These are phyloP conservation scores for Mus musculus DNA, from an alignment of 2,113 vertebrate species.

Conservation along the genomic window DNA sequence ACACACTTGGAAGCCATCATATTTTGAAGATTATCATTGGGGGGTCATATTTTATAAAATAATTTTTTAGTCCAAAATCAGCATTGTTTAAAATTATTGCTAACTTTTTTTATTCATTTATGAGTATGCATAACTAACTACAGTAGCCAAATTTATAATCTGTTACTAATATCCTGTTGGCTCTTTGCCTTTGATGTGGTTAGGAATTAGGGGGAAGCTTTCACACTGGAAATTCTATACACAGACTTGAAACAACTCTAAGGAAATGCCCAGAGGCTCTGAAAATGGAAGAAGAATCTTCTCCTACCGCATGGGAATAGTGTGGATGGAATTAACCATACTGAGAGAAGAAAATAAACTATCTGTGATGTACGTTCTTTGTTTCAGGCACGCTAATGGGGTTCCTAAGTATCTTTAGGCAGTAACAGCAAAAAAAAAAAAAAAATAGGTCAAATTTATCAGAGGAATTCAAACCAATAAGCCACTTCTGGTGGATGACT, in stretches of 20 bases:
- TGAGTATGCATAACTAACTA: neutral
- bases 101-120: neutral
- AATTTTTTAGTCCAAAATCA: neutral
- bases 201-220: neutral
- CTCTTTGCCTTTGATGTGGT: neutral
- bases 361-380: neutral
- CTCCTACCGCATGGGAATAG: fast-evolving
- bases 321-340: neutral
- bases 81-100: neutral
- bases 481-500: neutral
- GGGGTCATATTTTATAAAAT: neutral
- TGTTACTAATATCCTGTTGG: neutral
- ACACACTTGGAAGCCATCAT: neutral
- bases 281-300: neutral
- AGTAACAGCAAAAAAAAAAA: neutral
- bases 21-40: neutral
- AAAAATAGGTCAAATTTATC: neutral
- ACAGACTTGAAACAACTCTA: neutral
- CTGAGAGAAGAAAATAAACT: neutral
- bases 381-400: neutral
- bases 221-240: neutral
- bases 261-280: neutral
- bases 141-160: neutral
- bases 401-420: neutral
- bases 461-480: neutral